phyloP scores from a whole-genome alignment of 2,888 invertebrate genomes.

The Drosophila maculinotata region DNA sequence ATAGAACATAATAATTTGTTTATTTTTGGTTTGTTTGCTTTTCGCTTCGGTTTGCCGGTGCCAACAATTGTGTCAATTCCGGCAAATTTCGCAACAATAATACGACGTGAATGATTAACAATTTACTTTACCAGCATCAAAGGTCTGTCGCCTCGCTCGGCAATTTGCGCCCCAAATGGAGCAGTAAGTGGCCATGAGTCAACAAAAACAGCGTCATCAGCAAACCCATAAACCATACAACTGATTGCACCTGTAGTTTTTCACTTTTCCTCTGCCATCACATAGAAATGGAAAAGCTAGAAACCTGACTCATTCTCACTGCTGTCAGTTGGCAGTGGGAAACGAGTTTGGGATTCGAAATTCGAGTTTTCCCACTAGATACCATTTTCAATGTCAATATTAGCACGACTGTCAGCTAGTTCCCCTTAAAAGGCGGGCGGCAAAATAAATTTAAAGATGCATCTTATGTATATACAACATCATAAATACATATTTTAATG shows the following conservation, averaged over 20 bases:
- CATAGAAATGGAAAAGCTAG: slow-evolving; percentile 39
- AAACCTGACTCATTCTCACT: slow-evolving; percentile 63
- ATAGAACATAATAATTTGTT: slow-evolving; percentile 37
- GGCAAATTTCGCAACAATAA: slow-evolving; percentile 34
- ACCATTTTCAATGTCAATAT: slow-evolving; percentile 76
- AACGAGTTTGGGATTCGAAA: slow-evolving; percentile 45
- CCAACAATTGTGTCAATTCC: slow-evolving; percentile 62
- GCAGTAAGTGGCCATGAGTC: slow-evolving; percentile 53
- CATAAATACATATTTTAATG: slow-evolving; percentile 5
- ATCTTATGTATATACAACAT: slow-evolving; percentile 7
- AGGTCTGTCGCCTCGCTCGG: slow-evolving; percentile 37
- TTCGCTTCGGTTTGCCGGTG: slow-evolving; percentile 25
- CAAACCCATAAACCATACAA: slow-evolving; percentile 33
- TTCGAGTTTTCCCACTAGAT: slow-evolving; percentile 35
- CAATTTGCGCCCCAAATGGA: slow-evolving; percentile 52
- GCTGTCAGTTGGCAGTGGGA: slow-evolving; percentile 5
- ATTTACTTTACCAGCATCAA: slow-evolving; percentile 60
- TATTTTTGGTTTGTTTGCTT: slow-evolving; percentile 30
- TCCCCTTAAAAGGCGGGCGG: slow-evolving; percentile 22
- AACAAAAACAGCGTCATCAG: slow-evolving; percentile 21
- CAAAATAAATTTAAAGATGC: slow-evolving; percentile 44
- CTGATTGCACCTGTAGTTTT: slow-evolving; percentile 50
- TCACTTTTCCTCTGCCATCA: slow-evolving; percentile 28
- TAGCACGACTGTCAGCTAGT: slow-evolving; percentile 52
- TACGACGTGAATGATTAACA: slow-evolving; percentile 36